A percentile compares a stretch with the other conserved stretches of the same genome.
phyloP scores from a whole-genome alignment of 2,888 invertebrate species.

The Sminthurinus aureus region DNA sequence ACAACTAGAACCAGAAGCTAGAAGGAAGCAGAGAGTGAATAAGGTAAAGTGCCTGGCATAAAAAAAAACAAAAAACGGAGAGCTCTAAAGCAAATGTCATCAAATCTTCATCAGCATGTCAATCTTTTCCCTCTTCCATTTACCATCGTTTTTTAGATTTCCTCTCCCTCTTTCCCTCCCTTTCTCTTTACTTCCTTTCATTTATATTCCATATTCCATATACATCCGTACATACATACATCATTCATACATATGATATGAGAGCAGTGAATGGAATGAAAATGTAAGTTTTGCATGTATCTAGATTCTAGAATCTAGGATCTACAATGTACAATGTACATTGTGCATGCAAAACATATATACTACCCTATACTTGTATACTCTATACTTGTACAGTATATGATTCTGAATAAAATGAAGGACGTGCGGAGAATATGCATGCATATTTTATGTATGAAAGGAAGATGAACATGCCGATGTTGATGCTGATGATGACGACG shows the following conservation, averaged over 20 bases:
- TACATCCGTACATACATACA: too few species aligned
- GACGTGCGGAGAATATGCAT: background rate
- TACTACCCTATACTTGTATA: background rate
- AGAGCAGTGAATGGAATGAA: too few species aligned
- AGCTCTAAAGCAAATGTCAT: constrained; percentile 8
- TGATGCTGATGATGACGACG: background rate
- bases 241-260: too few species aligned
- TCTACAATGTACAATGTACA: background rate
- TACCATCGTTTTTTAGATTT: background rate
- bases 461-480: background rate
- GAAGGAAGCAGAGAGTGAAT: too few species aligned
- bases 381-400: too few species aligned
- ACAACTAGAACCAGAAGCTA: too few species aligned
- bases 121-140: constrained; percentile 2
- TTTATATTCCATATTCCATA: background rate
- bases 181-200: background rate
- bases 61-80: constrained; percentile 13
- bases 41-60: background rate
- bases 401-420: too few species aligned
- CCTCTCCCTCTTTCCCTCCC: background rate
- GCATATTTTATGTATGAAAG: background rate
- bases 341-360: background rate
- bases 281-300: too few species aligned
- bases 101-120: constrained; percentile 6
- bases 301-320: too few species aligned